Conservation (phyloP, 2,888 invertebrate species). For the Rhagium mordax region DNA sequence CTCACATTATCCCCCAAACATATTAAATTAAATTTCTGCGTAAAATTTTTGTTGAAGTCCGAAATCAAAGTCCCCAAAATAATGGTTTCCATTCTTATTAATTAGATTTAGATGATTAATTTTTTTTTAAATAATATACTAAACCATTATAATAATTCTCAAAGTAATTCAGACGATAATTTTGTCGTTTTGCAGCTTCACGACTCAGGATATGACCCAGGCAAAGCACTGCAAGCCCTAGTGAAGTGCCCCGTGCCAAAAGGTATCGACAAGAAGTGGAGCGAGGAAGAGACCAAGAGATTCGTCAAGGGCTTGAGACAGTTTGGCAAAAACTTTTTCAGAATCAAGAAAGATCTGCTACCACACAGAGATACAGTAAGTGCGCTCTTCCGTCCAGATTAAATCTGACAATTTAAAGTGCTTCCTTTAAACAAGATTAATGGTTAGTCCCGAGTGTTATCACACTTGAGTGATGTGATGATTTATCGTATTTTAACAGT, state of each 20-base stretch:
- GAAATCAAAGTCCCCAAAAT: too few species aligned
- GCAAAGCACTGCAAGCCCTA: conserved; percentile 94
- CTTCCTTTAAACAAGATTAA: neutral
- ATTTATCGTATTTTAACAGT: neutral
- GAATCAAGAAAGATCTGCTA: conserved; percentile 95
- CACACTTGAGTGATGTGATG: neutral
- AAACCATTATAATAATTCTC: too few species aligned
- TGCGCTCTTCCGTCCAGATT: conserved; percentile 37
- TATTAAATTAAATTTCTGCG: too few species aligned
- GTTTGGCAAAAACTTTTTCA: conserved; percentile 99
- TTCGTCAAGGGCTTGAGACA: conserved; percentile 98
- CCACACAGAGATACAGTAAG: conserved; percentile 96
- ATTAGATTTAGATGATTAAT: too few species aligned
- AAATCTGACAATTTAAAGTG: neutral
- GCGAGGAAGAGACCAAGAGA: conserved; percentile 97
- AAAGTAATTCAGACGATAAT: too few species aligned
- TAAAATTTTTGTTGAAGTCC: too few species aligned
- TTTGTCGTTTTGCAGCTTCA: conserved; percentile 78
- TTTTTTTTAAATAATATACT: too few species aligned
- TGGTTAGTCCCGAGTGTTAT: neutral
- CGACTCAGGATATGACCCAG: conserved; percentile 96
- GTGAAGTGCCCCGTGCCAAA: conserved; percentile 98
- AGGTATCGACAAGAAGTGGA: conserved; percentile 98
- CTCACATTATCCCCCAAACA: too few species aligned
- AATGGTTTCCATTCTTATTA: too few species aligned